phyloP scores from a whole-genome alignment of 2,888 invertebrate genomes.

The Tetragonisca angustula region DNA sequence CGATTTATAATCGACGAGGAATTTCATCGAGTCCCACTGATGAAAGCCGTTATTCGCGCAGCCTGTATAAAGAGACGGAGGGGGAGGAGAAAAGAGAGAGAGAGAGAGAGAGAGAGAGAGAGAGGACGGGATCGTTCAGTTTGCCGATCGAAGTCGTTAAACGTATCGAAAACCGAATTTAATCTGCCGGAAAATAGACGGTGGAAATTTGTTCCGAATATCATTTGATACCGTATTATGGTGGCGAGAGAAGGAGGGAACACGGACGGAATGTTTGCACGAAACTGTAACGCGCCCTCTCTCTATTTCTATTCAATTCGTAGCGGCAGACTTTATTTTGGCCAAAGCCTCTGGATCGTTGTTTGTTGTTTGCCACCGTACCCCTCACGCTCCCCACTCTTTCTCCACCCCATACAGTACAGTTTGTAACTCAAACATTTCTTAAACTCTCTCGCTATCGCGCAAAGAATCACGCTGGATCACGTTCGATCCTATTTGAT shows the following conservation, averaged over 20 bases:
- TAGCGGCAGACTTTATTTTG: conserved; percentile 55
- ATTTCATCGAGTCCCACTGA: conserved; percentile 20
- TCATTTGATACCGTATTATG: conserved; percentile 46
- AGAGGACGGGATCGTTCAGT: conserved; percentile 36
- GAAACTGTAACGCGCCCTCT: conserved; percentile 39
- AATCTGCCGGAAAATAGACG: conserved; percentile 56
- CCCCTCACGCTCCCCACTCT: background rate
- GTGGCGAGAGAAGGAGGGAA: conserved; percentile 22
- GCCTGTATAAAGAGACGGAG: conserved; percentile 7
- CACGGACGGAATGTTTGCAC: conserved; percentile 41
- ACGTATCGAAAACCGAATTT: conserved; percentile 53
- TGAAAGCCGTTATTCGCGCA: conserved; percentile 15
- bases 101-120: background rate
- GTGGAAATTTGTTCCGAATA: conserved; percentile 45
- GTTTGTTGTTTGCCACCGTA: conserved; percentile 30
- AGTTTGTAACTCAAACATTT: conserved; percentile 40
- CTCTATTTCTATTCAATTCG: conserved; percentile 50
- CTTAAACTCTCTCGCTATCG: conserved; percentile 16
- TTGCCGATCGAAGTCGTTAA: conserved; percentile 32
- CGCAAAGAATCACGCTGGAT: too few species aligned
- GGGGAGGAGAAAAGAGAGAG: background rate
- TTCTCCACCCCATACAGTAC: background rate
- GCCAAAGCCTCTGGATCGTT: conserved; percentile 46
- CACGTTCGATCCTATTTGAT: background rate
- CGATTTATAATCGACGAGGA: conserved; percentile 36